A percentile compares a stretch with the other conserved stretches of the same genome.
These are phyloP conservation scores for Gryllus longicercus DNA, from an alignment of 2,888 invertebrate genomes.

Conservation along the genomic window DNA sequence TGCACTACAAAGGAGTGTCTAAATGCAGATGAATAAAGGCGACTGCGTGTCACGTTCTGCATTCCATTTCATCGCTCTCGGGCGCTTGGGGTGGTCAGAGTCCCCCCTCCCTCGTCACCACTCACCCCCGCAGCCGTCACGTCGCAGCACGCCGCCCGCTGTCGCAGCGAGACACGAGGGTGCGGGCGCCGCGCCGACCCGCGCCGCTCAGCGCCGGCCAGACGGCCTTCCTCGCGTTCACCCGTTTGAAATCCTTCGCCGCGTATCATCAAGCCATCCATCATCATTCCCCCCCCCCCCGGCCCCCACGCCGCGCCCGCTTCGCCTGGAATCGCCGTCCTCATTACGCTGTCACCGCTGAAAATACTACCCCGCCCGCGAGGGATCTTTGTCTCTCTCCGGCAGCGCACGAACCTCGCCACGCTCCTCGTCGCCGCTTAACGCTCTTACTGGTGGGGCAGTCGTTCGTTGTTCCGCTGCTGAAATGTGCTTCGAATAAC, in stretches of 20 bases:
- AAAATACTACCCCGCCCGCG: background rate
- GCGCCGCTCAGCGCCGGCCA: background rate
- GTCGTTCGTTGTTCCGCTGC: no score
- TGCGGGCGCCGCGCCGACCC: background rate
- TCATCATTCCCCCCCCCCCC: background rate
- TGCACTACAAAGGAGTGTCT: no score
- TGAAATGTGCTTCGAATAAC: no score
- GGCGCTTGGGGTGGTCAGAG: no score
- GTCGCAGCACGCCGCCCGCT: background rate
- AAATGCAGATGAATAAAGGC: no score
- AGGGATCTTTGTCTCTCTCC: background rate
- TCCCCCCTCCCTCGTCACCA: no score
- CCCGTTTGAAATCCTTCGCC: background rate
- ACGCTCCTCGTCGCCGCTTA: no score
- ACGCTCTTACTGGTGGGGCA: no score
- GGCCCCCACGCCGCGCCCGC: background rate
- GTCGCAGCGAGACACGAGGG: background rate
- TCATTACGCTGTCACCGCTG: slow-evolving; percentile 17
- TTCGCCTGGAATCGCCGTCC: background rate
- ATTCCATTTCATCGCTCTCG: no score
- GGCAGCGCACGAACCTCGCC: background rate
- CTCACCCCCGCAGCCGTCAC: background rate
- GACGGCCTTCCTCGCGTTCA: background rate
- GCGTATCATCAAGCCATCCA: slow-evolving; percentile 3
- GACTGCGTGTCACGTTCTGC: no score